Percentiles rank a stretch among this genome's conserved stretches.
phyloP scores from a whole-genome alignment of 2,113 vertebrate species.

The Perognathus longimembris region DNA sequence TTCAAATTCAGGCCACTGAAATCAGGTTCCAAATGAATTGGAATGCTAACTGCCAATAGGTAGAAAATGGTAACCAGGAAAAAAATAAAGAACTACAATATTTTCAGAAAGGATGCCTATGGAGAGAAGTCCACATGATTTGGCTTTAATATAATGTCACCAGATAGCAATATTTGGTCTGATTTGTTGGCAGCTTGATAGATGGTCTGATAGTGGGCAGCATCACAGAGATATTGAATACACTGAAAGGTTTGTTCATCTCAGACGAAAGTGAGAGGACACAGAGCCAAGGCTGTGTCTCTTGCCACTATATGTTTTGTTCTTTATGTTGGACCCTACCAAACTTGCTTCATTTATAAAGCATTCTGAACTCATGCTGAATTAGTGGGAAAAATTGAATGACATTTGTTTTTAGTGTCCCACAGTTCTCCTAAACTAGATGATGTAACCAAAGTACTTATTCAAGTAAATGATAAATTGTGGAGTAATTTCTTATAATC shows the following conservation, averaged over 20 bases:
- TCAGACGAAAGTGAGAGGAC: neutral
- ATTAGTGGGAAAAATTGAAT: neutral
- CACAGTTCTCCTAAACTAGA: neutral
- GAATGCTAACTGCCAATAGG: neutral
- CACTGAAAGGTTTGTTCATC: neutral
- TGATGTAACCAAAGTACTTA: neutral
- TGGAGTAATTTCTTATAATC: neutral
- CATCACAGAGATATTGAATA: conserved; percentile 10
- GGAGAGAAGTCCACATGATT: neutral
- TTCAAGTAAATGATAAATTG: neutral
- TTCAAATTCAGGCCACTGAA: neutral
- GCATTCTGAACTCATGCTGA: neutral
- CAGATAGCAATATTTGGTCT: neutral
- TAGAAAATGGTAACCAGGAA: neutral
- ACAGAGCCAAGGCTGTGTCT: neutral
- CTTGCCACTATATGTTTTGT: neutral
- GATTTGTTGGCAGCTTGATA: neutral
- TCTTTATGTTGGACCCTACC: neutral
- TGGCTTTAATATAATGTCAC: neutral
- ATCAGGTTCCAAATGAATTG: neutral
- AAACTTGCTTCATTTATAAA: conserved; percentile 18
- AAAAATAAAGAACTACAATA: neutral
- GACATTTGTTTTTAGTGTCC: neutral
- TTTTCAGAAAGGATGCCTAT: neutral
- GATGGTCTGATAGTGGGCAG: neutral